phyloP scores from a whole-genome alignment of 2,113 vertebrate species.

The Chaetura pelagica region DNA sequence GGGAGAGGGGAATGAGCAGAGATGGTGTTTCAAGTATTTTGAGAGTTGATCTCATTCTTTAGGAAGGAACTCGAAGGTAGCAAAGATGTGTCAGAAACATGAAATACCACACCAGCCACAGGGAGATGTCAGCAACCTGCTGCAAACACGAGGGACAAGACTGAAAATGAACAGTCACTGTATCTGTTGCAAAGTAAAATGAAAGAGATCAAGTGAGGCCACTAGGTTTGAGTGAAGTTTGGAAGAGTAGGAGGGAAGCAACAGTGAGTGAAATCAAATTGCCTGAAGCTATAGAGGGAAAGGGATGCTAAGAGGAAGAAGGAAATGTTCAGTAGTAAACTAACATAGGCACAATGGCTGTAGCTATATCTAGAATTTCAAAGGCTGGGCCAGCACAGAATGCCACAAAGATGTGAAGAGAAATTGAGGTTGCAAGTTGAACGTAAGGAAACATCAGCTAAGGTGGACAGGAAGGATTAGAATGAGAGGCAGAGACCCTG shows the following conservation, averaged over 20 bases:
- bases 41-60: not conserved
- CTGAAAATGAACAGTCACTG: not conserved
- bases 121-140: not conserved
- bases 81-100: not conserved
- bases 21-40: not conserved
- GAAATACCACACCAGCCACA: not conserved
- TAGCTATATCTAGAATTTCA: not conserved
- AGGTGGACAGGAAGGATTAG: not conserved
- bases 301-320: not conserved
- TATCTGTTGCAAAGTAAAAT: not conserved
- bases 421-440: not conserved
- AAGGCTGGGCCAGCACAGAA: not conserved
- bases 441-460: not conserved
- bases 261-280: not conserved
- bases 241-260: not conserved
- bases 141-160: not conserved
- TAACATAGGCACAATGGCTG: not conserved
- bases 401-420: not conserved
- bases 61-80: not conserved
- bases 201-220: not conserved
- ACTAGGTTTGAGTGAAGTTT: not conserved
- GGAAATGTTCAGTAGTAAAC: not conserved
- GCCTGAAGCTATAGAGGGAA: not conserved
- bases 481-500: not conserved
- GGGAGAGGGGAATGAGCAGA: not conserved